Evolutionary conservation across 2,888 invertebrate genomes (phyloP).

Genomic region (Chesias legatella): DNA sequence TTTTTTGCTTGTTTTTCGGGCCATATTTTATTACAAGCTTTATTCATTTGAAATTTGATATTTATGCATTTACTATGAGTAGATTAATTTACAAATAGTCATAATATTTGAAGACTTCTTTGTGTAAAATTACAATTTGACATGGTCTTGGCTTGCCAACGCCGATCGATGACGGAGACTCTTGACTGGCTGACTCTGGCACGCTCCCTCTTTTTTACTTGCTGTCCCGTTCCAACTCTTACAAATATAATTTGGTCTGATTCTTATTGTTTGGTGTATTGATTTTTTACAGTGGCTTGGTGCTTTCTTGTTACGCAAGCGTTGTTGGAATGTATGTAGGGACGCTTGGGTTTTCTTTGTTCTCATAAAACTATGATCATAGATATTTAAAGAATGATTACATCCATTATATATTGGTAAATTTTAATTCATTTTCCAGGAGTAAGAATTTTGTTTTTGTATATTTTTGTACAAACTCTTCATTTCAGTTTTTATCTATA

Average conservation of each 20-base stretch:
- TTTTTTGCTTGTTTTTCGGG: conserved; percentile 16
- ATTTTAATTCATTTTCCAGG: too few relatives aligned
- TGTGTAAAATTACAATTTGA: conserved; percentile 29
- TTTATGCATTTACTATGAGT: conserved; percentile 32
- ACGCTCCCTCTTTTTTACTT: conserved; percentile 56
- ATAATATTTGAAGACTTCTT: conserved; percentile 24
- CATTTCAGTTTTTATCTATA: too few relatives aligned
- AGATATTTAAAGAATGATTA: too few relatives aligned
- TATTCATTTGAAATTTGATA: conserved; percentile 56
- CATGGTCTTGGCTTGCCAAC: conserved; percentile 40
- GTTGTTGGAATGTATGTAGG: conserved; percentile 29
- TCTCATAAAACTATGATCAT: background rate
- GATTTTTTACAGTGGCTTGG: conserved; percentile 63
- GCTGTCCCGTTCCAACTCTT: conserved; percentile 60
- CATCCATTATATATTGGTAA: too few relatives aligned
- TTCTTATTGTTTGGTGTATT: conserved; percentile 70
- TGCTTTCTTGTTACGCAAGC: conserved; percentile 39
- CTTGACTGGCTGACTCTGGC: conserved; percentile 74
- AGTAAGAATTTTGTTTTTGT: too few relatives aligned
- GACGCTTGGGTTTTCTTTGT: conserved; percentile 28
- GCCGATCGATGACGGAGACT: conserved; percentile 74
- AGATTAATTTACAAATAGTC: conserved; percentile 37
- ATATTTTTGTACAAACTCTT: too few relatives aligned
- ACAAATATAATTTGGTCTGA: conserved; percentile 60
- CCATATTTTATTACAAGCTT: conserved; percentile 22